Base-by-base conservation (phyloP, 2,797 vertebrate species). In the Trachurus trachurus region DNA sequence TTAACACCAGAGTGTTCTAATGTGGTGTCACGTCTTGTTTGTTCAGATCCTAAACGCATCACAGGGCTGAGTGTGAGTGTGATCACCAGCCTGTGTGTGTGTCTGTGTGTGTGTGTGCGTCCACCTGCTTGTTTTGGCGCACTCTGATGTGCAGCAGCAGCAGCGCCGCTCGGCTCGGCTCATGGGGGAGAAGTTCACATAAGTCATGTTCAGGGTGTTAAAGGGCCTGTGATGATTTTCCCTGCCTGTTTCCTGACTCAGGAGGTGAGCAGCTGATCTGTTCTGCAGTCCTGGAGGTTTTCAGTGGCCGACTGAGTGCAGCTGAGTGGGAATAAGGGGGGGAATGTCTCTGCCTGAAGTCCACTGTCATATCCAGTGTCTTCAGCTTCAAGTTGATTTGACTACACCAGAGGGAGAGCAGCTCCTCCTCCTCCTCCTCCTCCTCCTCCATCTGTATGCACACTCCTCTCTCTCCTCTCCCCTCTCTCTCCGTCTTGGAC, bases 121-220 rank as follows among this genome's bases (percentile, higher is more conserved):
- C 2, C 40, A 50, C 50, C 21, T 65, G 88, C 84, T 88, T 86
- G 77, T 82, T 80, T 84, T 90, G 90, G 84, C 87, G 17, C 53
- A 0, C 19, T 2, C 34, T 0, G 77, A 66, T 53, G n/a, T 31
- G 37, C 21, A 19, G 52, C 15, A 26, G 52, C 15, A 26, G 71
- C 31, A 34, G 31, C 31, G 5, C 31, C 4, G 31, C 31, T 34
- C 31, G 5, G 31, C 5, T 34, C 31, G 5, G 31, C 31, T 59
- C 80, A 73, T 77, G 54, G 69, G 53, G 53, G 61, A 68, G 70
- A 70, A 29, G 64, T 78, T 82, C 82, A 85, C 76, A 77, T 81
- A 74, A 83, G 78, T 81, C 79, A 80, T 63, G 71, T 69, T 65
- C 66, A 56, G 50, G 88, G 88, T 85, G 89, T 76, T 76, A 83